phyloP scores from a whole-genome alignment of 2,113 vertebrate species.

The Chascanopsetta lugubris region DNA sequence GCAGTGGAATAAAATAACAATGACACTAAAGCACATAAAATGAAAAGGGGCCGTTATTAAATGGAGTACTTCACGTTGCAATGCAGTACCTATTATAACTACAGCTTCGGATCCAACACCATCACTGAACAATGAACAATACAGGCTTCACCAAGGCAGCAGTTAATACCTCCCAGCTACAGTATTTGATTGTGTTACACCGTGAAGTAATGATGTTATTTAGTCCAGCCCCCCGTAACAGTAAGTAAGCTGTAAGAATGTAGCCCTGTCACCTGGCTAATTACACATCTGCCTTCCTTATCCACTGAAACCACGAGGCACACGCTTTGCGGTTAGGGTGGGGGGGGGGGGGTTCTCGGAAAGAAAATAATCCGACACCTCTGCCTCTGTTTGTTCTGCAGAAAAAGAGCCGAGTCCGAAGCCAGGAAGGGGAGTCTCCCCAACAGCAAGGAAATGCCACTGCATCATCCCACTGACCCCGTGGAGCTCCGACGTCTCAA shows the following conservation, averaged over 20 bases:
- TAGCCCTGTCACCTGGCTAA: conserved; percentile 23
- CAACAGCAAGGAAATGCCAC: conserved; percentile 94
- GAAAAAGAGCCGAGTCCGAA: conserved; percentile 96
- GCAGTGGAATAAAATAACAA: not conserved
- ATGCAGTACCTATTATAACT: conserved; percentile 2
- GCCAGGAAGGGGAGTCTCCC: conserved; percentile 97
- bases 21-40: too few relatives aligned
- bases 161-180: conserved; percentile 36
- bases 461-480: conserved; percentile 95
- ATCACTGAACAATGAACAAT: conserved; percentile 29
- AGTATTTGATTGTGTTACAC: conserved; percentile 33
- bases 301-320: conserved; percentile 24
- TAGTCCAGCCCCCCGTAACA: conserved; percentile 21
- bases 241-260: conserved; percentile 12
- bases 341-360: not conserved
- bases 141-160: conserved; percentile 20
- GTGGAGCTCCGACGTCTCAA: conserved; percentile 97
- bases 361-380: not conserved
- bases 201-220: conserved; percentile 34
- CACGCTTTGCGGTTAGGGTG: conserved; percentile 15
- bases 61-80: not conserved
- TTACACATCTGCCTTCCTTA: conserved; percentile 38
- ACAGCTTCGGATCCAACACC: conserved; percentile 8
- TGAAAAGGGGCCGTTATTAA: too few relatives aligned
- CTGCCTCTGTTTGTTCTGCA: conserved; percentile 62